These are phyloP conservation scores for Oxyruncus cristatus DNA, from an alignment of 2,113 vertebrate genomes.

Conservation along the genomic window DNA sequence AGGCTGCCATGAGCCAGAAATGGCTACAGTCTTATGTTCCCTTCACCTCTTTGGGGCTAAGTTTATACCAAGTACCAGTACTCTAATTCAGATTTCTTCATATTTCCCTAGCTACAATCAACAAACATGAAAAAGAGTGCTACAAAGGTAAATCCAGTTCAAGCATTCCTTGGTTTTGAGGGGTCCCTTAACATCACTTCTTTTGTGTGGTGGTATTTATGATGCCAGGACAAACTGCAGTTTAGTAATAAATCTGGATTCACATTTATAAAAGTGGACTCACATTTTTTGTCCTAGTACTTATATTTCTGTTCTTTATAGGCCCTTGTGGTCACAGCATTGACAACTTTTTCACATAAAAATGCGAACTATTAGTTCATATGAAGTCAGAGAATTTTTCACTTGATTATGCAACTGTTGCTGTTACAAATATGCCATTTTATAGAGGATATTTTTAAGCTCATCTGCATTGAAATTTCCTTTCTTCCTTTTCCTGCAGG, in stretches of 20 bases:
- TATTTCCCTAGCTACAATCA: background rate
- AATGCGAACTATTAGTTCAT: background rate
- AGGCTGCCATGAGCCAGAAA: background rate
- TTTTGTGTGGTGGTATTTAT: background rate
- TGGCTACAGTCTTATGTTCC: background rate
- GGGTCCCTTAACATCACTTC: background rate
- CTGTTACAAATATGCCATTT: background rate
- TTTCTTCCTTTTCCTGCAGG: background rate
- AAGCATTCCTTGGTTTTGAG: background rate
- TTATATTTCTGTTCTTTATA: background rate
- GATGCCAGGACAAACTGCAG: background rate
- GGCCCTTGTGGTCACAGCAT: background rate
- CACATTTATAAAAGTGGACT: background rate
- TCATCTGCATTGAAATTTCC: background rate
- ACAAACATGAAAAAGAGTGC: too few relatives aligned
- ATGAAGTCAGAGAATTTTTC: background rate
- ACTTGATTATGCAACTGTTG: background rate
- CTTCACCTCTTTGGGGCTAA: background rate
- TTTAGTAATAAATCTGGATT: background rate
- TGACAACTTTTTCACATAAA: background rate
- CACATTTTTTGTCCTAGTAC: background rate
- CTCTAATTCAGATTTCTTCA: background rate
- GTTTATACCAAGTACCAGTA: background rate
- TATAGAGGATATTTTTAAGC: background rate
- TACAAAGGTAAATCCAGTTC: background rate